These are phyloP conservation scores for Eurois occulta DNA, from an alignment of 2,888 invertebrate species.

Conservation along the genomic window DNA sequence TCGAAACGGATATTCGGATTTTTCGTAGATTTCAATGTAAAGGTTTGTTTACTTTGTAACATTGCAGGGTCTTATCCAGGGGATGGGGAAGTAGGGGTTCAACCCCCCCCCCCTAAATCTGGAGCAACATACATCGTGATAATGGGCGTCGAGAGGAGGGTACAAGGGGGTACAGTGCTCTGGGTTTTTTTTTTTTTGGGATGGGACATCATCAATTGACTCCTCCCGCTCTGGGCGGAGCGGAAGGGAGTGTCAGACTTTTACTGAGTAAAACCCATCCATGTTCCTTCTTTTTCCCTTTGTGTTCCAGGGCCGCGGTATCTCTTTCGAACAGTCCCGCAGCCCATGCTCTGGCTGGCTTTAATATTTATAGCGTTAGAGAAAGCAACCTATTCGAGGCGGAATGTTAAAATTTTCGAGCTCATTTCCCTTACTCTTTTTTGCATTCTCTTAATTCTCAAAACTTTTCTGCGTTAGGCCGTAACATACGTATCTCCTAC, in stretches of 20 bases:
- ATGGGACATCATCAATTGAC: no score
- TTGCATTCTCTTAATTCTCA: neutral
- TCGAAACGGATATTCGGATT: constrained; percentile 43
- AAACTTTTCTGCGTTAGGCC: neutral
- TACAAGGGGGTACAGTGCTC: neutral
- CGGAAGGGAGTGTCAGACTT: no score
- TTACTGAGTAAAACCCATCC: no score
- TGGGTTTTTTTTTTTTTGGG: no score
- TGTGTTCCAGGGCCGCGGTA: no score
- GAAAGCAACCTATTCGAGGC: no score
- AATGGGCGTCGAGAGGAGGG: neutral
- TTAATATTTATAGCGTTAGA: no score
- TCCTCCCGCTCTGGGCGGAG: no score
- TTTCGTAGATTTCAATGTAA: constrained; percentile 14
- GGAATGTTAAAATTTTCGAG: neutral
- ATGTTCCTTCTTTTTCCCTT: no score
- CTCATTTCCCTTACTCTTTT: neutral
- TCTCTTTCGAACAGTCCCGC: no score
- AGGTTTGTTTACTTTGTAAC: constrained; percentile 12
- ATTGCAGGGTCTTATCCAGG: neutral
- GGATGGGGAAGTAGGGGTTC: neutral
- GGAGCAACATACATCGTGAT: neutral
- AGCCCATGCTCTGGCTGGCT: no score
- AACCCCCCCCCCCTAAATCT: neutral
- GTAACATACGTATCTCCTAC: no score